Base-by-base conservation (phyloP, 2,113 vertebrate species). In the Coreoperca whiteheadi region DNA sequence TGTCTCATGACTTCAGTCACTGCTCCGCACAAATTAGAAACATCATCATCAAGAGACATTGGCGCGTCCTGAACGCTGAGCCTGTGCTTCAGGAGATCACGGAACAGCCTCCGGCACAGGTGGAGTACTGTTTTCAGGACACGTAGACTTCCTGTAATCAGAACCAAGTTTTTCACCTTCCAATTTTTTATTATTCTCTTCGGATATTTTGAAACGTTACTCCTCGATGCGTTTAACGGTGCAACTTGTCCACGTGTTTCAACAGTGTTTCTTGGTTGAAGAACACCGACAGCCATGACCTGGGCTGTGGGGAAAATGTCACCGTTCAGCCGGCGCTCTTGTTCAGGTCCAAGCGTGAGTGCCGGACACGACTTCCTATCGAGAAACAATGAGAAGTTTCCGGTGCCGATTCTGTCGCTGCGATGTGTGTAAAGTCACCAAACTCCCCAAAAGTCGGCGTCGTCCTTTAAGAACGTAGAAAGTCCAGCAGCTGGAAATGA, bases 401-500 rank as follows among this genome's bases (percentile, higher is more conserved):
- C 37, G 20, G 43, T 30, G 65, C 9, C 41, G 14, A 43, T 43
- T 48, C 16, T 48, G 43, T 46, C 12, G 43, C 43, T 46, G 50
- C 25, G 50, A 30, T 1, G 14, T 10, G 15, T 28, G 6, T 6
- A 60, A 56, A 46, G 41, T 61, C 41, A 16, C 57, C 30, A 48
- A 51, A 70, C 32, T 46, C 18, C 53, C 60, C 23, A 37, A 23
- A 73, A n/a, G 46, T n/a, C 34, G 5, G 8, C 16, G 37, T 63
- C 4, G 28, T 37, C 46, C 37, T 54, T 72, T n/a, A 64, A 48
- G 39, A 59, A 46, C 0, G 25, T 15, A 6, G 53, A 34, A 37
- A 70, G 32, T 46, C 30, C 25, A 53, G 30, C 11, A 37, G 21
- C 54, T 81, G 46, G 70, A 83, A 61, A 71, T 39, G 46, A 74